A percentile compares a stretch with the other conserved stretches of the same genome.
These are phyloP conservation scores for Eupithecia subumbrata DNA, from an alignment of 2,888 invertebrate genomes.

Conservation along the genomic window DNA sequence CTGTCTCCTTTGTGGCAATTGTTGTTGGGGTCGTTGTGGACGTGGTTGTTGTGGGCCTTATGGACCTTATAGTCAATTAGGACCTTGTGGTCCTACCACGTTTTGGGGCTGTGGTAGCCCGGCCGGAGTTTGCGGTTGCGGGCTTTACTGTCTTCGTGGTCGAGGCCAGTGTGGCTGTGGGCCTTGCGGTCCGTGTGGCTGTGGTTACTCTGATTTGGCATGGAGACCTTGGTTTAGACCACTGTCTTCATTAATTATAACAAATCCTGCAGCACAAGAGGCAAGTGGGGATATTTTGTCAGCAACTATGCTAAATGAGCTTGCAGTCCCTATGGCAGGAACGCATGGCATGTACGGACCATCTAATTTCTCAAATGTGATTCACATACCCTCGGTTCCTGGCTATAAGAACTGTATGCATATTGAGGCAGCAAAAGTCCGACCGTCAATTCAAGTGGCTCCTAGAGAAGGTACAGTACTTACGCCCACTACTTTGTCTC, in stretches of 20 bases:
- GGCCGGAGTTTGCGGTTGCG: conserved; percentile 10
- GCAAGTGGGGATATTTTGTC: neutral
- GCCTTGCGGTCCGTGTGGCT: conserved; percentile 20
- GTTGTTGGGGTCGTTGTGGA: conserved; percentile 15
- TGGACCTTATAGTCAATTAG: conserved; percentile 19
- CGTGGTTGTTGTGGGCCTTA: conserved; percentile 21
- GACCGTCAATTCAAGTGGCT: neutral
- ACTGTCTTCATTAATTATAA: neutral
- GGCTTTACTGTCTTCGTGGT: neutral
- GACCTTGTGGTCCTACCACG: conserved; percentile 7
- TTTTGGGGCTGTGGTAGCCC: conserved; percentile 35
- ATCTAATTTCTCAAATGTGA: neutral
- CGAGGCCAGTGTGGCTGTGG: conserved; percentile 35
- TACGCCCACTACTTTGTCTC: neutral
- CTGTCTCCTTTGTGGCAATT: conserved; percentile 5
- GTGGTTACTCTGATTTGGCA: conserved; percentile 2
- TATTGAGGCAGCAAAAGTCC: neutral
- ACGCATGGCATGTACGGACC: neutral
- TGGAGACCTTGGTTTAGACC: conserved; percentile 21
- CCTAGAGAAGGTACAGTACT: neutral
- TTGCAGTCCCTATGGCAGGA: neutral
- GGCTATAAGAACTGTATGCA: neutral
- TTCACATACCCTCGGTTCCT: neutral
- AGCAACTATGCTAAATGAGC: neutral
- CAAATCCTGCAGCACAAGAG: neutral